These are phyloP conservation scores for Oscheius sp. DNA, from an alignment of 1,140 invertebrate genomes.

Conservation along the genomic window DNA sequence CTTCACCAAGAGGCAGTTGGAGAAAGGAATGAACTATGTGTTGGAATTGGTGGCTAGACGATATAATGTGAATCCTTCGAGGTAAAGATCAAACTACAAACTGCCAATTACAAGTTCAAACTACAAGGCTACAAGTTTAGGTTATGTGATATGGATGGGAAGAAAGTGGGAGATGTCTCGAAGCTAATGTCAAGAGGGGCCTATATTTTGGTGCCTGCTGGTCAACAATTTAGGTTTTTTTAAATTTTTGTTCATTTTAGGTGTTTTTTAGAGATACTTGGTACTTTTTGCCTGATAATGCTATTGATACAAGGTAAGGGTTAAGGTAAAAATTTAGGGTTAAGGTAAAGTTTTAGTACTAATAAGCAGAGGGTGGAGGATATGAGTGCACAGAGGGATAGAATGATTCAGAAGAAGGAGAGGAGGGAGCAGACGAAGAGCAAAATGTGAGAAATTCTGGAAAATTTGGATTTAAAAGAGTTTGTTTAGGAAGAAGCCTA, in stretches of 20 bases:
- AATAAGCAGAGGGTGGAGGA: conserved; percentile 28
- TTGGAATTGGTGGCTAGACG: conserved; percentile 45
- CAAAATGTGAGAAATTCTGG: conserved; percentile 49
- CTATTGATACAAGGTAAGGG: conserved; percentile 48
- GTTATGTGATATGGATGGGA: conserved; percentile 51
- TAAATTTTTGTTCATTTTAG: too few relatives aligned
- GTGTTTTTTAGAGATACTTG: conserved; percentile 51
- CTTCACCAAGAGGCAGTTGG: conserved; percentile 45
- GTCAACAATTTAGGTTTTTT: too few relatives aligned
- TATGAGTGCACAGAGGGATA: conserved; percentile 41
- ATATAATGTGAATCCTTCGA: conserved; percentile 47
- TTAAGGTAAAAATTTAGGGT: background rate
- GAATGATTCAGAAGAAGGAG: conserved; percentile 46
- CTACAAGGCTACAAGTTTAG: too few relatives aligned
- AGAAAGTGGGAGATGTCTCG: conserved; percentile 37
- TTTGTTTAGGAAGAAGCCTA: too few relatives aligned
- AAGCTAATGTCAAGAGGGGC: conserved; percentile 50
- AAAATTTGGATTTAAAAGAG: too few relatives aligned
- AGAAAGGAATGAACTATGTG: conserved; percentile 49
- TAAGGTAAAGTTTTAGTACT: conserved; percentile 5
- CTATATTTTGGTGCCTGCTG: conserved; percentile 47
- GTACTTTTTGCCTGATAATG: conserved; percentile 54
- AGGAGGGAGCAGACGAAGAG: conserved; percentile 53
- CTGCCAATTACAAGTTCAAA: too few relatives aligned
- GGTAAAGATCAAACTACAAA: too few relatives aligned